Evolutionary conservation across 92 coral and sea anemone species (phyloP).

Genomic region (Porites lobata): DNA sequence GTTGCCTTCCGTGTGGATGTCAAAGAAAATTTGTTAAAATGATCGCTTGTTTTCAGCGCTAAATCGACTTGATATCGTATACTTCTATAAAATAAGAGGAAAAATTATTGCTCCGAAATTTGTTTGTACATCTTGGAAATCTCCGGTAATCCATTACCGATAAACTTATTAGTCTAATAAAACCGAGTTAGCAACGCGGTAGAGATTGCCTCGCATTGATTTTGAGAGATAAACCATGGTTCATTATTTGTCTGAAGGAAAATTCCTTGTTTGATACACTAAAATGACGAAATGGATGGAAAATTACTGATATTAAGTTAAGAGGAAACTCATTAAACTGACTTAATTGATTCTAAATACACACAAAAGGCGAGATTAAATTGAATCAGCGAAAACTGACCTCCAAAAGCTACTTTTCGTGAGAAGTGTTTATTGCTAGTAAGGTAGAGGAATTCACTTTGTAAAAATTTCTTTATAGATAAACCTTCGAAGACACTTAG

Average conservation of each 20-base stretch:
- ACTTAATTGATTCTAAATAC: slow-evolving; percentile 82
- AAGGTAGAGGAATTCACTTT: not conserved
- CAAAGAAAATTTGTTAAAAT: not conserved
- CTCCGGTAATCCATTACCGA: slow-evolving; percentile 29
- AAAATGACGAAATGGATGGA: slow-evolving; percentile 85
- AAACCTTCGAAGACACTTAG: not conserved
- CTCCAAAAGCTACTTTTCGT: slow-evolving; percentile 3
- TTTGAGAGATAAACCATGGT: slow-evolving; percentile 37
- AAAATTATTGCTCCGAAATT: slow-evolving; percentile 34
- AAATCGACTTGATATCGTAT: not conserved
- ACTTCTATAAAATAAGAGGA: not conserved
- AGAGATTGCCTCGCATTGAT: slow-evolving; percentile 25
- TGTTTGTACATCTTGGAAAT: slow-evolving; percentile 40
- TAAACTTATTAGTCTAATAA: slow-evolving; percentile 35
- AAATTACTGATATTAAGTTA: slow-evolving; percentile 80
- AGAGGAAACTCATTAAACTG: slow-evolving; percentile 77
- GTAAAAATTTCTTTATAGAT: not conserved
- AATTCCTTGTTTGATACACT: slow-evolving; percentile 64
- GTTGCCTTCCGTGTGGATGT: not conserved
- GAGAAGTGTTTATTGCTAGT: not conserved
- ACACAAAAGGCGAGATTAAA: slow-evolving; percentile 57
- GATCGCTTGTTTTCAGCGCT: not conserved
- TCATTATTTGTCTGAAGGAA: slow-evolving; percentile 34
- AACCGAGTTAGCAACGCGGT: slow-evolving; percentile 47
- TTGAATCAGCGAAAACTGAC: slow-evolving; percentile 11